Base-by-base conservation (phyloP, 2,888 invertebrate genomes). In the Brachyopa scutellaris region DNA sequence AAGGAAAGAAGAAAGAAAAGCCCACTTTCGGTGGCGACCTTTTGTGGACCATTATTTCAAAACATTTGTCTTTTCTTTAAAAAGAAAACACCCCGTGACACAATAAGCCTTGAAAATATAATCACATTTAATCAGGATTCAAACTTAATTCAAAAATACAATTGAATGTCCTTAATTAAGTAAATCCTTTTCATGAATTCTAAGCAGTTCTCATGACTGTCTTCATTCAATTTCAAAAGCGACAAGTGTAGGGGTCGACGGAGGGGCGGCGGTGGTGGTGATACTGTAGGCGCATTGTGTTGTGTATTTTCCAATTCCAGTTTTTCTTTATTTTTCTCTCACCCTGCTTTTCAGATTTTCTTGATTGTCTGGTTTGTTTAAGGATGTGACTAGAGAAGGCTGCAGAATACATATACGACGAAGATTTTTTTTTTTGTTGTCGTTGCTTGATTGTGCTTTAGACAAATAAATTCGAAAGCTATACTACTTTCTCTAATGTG, bases 131-230 rank as follows among this genome's bases (percentile, higher is more conserved):
- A 80, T 76, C 76, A 80, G 80, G 80, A 80, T 76, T 76, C 76
- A 76, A 80, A 76, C 80, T 76, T 80, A 80, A 80, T 76, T 80
- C 80, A 70, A 70, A 76, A 80, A 64, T 69, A 80, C 80, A 80
- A 80, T 80, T 80, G 76, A 76, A 80, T 80, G 80, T 76, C 80
- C 80, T 80, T 80, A 80, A 80, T 80, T 80, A 80, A 80, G 80
- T 80, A 80, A 80, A 80, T 69, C 69, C 76, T 76, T 80, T 80
- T 64, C 76, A 80, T 80, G 80, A 80, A 80, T 80, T 80, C 80
- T 76, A 76, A 80, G 64, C 76, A 80, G 67, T 40, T 76, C 76
- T 62, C 62, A 59, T 76, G 42, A 23, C 57, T 62, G 69, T 53
- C 80, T 76, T 55, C 69, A 74, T 80, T 80, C 62, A 62, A 80